phyloP scores from a whole-genome alignment of 2,797 vertebrate species.

The Falco novaeseelandiae region DNA sequence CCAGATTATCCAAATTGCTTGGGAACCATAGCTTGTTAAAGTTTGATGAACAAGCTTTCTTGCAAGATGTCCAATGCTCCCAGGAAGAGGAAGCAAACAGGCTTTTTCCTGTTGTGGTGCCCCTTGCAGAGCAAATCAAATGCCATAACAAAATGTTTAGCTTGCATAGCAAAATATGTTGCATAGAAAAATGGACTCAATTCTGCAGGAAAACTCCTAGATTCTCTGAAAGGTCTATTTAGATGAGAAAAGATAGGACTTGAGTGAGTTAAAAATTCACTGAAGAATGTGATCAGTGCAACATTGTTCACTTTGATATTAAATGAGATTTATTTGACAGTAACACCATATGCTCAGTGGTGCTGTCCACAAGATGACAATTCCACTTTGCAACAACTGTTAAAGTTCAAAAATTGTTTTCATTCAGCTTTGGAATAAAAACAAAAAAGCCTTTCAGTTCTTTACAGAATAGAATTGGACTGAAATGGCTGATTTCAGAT shows the following conservation, averaged over 20 bases:
- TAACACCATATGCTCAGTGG: slow-evolving; percentile 55
- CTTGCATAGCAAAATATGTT: not conserved
- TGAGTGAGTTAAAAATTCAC: slow-evolving; percentile 39
- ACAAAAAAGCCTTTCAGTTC: slow-evolving; percentile 57
- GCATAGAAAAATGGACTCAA: not conserved
- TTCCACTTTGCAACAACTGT: slow-evolving; percentile 60
- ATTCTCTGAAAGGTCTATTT: slow-evolving; percentile 5
- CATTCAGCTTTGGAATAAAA: slow-evolving; percentile 46
- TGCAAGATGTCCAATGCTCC: not conserved
- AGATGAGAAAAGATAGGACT: slow-evolving; percentile 43
- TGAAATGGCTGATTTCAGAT: slow-evolving; percentile 32
- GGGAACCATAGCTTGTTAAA: not conserved
- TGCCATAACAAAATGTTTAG: not conserved
- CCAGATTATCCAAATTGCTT: not conserved
- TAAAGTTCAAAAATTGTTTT: slow-evolving; percentile 63
- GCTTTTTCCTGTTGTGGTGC: not conserved
- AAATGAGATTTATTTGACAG: slow-evolving; percentile 62
- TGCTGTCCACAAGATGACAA: slow-evolving; percentile 63
- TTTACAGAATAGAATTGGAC: not conserved
- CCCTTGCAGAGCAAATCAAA: not conserved
- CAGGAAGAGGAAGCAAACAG: not conserved
- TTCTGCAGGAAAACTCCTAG: not conserved
- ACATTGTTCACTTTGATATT: slow-evolving; percentile 52
- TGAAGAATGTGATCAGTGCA: not conserved
- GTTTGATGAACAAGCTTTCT: not conserved